phyloP scores from a whole-genome alignment of 2,113 vertebrate genomes.

The Lasiurus borealis region DNA sequence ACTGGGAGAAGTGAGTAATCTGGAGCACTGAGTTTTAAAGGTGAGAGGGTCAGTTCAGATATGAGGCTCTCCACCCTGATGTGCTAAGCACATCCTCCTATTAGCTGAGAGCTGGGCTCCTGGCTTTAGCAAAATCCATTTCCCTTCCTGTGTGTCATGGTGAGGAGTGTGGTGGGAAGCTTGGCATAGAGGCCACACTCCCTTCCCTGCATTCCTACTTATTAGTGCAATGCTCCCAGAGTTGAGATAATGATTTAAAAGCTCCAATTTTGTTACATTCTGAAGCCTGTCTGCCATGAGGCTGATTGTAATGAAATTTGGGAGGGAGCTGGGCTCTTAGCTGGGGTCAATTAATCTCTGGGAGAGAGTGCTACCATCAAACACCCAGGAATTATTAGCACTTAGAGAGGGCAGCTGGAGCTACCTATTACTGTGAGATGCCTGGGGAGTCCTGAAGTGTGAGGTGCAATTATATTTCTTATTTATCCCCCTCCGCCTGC shows the following conservation, averaged over 20 bases:
- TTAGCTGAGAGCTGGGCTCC: neutral
- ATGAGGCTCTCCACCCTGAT: neutral
- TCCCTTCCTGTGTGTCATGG: neutral
- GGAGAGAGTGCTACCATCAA: slow-evolving; percentile 78
- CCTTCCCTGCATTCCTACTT: slow-evolving; percentile 49
- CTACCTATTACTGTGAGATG: slow-evolving; percentile 69
- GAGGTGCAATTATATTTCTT: slow-evolving; percentile 45
- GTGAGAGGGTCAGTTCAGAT: neutral
- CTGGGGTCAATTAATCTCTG: slow-evolving; percentile 84
- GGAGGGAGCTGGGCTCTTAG: slow-evolving; percentile 83
- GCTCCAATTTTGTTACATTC: slow-evolving; percentile 86
- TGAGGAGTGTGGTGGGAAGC: neutral
- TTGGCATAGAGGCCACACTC: neutral
- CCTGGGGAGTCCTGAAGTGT: slow-evolving; percentile 69
- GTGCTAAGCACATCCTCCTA: neutral
- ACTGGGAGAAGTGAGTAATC: neutral
- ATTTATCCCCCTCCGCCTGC: slow-evolving; percentile 51
- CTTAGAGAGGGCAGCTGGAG: slow-evolving; percentile 62
- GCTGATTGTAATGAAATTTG: slow-evolving; percentile 87
- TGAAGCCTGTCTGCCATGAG: slow-evolving; percentile 81
- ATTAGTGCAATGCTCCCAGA: slow-evolving; percentile 78
- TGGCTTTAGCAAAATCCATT: neutral
- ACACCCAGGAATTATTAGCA: slow-evolving; percentile 81
- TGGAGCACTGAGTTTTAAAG: neutral
- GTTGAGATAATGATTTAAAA: slow-evolving; percentile 87